Conservation (phyloP, 1,140 invertebrate genomes). For the Chymomyza costata region DNA sequence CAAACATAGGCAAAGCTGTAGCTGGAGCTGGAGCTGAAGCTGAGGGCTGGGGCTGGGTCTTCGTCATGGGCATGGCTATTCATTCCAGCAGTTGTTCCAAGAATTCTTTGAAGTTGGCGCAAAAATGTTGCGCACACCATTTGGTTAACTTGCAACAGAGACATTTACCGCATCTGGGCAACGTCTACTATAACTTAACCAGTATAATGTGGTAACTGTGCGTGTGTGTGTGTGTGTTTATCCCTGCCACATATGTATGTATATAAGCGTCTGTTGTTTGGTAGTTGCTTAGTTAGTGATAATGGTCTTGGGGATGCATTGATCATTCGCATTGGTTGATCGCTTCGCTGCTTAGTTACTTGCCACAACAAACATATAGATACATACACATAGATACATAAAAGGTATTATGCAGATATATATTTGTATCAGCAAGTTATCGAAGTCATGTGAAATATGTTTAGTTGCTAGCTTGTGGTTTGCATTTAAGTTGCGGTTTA, state of each 20-base stretch:
- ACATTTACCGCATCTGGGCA: constrained; percentile 22
- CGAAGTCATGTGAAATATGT: constrained; percentile 63
- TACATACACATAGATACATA: constrained; percentile 1
- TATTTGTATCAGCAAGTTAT: constrained; percentile 58
- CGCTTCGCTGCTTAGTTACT: background rate
- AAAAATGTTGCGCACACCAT: constrained; percentile 52
- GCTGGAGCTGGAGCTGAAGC: background rate
- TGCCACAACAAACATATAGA: constrained; percentile 19
- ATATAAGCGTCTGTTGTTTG: constrained; percentile 4
- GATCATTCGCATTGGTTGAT: constrained; percentile 30
- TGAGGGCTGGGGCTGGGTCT: background rate
- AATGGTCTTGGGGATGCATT: too few relatives aligned
- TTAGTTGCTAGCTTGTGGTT: constrained; percentile 23
- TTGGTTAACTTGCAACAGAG: constrained; percentile 22
- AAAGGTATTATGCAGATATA: background rate
- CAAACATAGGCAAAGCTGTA: constrained; percentile 60
- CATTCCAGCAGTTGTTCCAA: constrained; percentile 22
- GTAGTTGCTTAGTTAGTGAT: constrained; percentile 43
- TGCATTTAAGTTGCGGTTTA: constrained; percentile 60
- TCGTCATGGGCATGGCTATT: too few relatives aligned
- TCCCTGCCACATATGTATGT: constrained; percentile 3
- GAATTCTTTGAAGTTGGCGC: constrained; percentile 70
- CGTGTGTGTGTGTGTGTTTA: constrained; percentile 10
- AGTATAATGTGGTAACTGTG: background rate
- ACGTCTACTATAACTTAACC: constrained; percentile 6